Percentiles rank a stretch among this genome's conserved stretches.
Evolutionary conservation across 92 coral and sea anemone genomes (phyloP).

Genomic region (Palythoa heliodiscus): DNA sequence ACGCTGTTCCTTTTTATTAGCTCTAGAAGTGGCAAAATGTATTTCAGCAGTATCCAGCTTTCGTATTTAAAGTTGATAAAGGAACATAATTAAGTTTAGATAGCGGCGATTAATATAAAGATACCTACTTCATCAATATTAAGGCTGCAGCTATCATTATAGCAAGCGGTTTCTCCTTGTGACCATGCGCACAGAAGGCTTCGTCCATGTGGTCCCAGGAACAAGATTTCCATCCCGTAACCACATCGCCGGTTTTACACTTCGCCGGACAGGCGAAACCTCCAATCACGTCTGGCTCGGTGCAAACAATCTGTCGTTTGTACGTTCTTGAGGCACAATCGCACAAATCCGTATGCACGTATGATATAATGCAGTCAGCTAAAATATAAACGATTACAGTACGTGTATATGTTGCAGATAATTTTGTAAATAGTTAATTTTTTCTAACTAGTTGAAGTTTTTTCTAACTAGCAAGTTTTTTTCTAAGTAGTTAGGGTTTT

Average conservation of each 20-base stretch:
- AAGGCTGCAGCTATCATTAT: constrained; percentile 15
- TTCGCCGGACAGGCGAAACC: constrained; percentile 59
- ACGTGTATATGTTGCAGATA: too few relatives aligned
- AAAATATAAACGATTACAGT: not conserved
- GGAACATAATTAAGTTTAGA: too few relatives aligned
- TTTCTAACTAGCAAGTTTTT: too few relatives aligned
- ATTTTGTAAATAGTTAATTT: too few relatives aligned
- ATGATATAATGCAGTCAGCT: constrained; percentile 64
- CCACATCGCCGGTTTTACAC: constrained; percentile 54
- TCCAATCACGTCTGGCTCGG: constrained; percentile 64
- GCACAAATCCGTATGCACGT: constrained; percentile 54
- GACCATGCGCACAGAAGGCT: constrained; percentile 47
- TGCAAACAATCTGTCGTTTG: constrained; percentile 60
- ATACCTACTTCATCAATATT: not conserved
- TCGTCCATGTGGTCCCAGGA: constrained; percentile 71
- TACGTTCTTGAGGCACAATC: constrained; percentile 58
- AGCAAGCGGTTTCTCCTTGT: not conserved
- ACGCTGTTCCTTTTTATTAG: too few relatives aligned
- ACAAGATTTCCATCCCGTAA: constrained; percentile 54
- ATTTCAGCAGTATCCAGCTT: too few relatives aligned
- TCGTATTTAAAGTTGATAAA: too few relatives aligned
- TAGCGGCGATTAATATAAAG: too few relatives aligned
- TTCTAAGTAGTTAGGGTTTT: too few relatives aligned
- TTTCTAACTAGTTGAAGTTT: too few relatives aligned
- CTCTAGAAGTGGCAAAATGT: too few relatives aligned